Percentiles rank a stretch among this genome's conserved stretches.
phyloP scores from a whole-genome alignment of 2,888 invertebrate genomes.

The Cosmorhoe ocellata region DNA sequence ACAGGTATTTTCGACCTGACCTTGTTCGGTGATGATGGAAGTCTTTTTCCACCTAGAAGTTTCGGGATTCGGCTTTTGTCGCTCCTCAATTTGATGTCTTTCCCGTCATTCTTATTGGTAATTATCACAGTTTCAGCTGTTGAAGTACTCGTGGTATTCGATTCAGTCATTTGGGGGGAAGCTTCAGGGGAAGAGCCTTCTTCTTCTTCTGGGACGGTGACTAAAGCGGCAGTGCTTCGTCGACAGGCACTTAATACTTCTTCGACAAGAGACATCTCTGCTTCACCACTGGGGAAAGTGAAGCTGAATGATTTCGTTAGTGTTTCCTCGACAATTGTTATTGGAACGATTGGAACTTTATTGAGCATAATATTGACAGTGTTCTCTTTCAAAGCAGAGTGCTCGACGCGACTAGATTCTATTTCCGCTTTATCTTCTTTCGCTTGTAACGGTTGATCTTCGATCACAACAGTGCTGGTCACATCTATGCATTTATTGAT shows the following conservation, averaged over 20 bases:
- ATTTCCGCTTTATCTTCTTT: slow-evolving; percentile 63
- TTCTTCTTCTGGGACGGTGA: slow-evolving; percentile 85
- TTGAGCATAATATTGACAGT: slow-evolving; percentile 70
- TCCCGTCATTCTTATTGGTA: slow-evolving; percentile 79
- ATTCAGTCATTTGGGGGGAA: slow-evolving; percentile 85
- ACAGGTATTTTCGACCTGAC: slow-evolving; percentile 72
- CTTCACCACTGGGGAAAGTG: slow-evolving; percentile 56
- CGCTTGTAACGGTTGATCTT: slow-evolving; percentile 43
- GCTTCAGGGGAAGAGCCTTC: slow-evolving; percentile 80
- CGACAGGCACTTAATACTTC: slow-evolving; percentile 74
- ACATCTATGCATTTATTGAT: slow-evolving; percentile 70
- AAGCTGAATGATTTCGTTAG: slow-evolving; percentile 69
- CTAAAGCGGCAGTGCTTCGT: slow-evolving; percentile 71
- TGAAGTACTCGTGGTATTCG: slow-evolving; percentile 85
- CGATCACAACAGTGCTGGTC: slow-evolving; percentile 52
- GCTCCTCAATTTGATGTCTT: slow-evolving; percentile 65
- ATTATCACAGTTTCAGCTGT: slow-evolving; percentile 88
- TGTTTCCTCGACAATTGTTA: slow-evolving; percentile 47
- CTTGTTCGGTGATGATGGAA: slow-evolving; percentile 70
- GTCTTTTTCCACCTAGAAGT: slow-evolving; percentile 74
- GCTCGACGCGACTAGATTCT: slow-evolving; percentile 65
- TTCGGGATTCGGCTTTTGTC: slow-evolving; percentile 83
- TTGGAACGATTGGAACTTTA: slow-evolving; percentile 45
- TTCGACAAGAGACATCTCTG: slow-evolving; percentile 71
- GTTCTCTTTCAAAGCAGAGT: slow-evolving; percentile 69